Percentiles rank a stretch among this genome's conserved stretches.
These are phyloP conservation scores for Phymanthus crucifer DNA, from an alignment of 92 coral and sea anemone genomes.

Conservation along the genomic window DNA sequence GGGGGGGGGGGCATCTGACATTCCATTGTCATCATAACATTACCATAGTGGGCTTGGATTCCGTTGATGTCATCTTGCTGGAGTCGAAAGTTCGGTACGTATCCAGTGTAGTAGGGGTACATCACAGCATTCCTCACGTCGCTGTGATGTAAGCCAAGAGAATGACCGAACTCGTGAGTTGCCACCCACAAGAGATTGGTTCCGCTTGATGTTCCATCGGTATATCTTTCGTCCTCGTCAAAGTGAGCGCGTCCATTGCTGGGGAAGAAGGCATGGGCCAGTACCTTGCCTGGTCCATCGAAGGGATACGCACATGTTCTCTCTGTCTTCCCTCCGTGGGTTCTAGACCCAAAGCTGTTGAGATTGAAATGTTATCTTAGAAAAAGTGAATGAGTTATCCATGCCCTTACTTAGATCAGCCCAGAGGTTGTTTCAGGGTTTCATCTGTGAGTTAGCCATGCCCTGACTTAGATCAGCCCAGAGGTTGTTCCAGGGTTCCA, in stretches of 20 bases:
- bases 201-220: conserved; percentile 64
- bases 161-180: conserved; percentile 89
- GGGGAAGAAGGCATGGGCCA: conserved; percentile 87
- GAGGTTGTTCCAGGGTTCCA: no score
- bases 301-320: conserved; percentile 58
- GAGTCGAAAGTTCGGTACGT: conserved; percentile 60
- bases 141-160: conserved; percentile 76
- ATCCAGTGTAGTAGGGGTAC: conserved; percentile 85
- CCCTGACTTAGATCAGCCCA: no score
- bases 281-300: conserved; percentile 77
- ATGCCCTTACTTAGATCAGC: no score
- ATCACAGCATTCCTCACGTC: conserved; percentile 80
- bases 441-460: no score
- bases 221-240: conserved; percentile 76
- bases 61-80: conserved; percentile 73
- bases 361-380: background rate
- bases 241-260: conserved; percentile 84
- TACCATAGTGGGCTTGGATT: conserved; percentile 76
- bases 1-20: no score
- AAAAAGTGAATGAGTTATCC: no score
- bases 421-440: no score
- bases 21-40: no score
- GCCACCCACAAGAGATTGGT: conserved; percentile 88
- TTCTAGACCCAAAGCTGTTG: conserved; percentile 58
- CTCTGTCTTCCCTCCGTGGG: conserved; percentile 54